Base-by-base conservation (phyloP, 2,113 vertebrate species). In the Cochlearius cochlearius region DNA sequence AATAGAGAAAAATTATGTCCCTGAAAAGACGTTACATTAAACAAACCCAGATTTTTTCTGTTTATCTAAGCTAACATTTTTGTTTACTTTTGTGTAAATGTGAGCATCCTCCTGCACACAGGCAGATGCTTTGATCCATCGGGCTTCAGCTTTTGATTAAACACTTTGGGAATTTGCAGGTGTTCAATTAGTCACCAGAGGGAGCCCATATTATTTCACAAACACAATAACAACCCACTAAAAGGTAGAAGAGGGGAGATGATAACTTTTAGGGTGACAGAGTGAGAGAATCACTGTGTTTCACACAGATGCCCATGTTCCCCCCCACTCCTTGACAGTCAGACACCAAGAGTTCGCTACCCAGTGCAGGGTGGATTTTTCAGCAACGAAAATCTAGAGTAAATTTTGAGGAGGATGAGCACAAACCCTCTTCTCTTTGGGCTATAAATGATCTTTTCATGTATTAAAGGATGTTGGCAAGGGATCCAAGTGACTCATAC, bases 181-280 rank as follows among this genome's bases (percentile, higher is more conserved):
- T 97, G 91, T 96, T 89, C 97, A 97, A 97, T 98, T 97, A 98
- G 97, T 98, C 98, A 98, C 96, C 97, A 98, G 98, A 98, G 96
- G 97, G 97, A 98, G 97, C 96, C 97, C 91, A 96, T 98, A 98
- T 98, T 97, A 98, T 98, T 97, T 84, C 74, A 96, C 78, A 97
- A 95, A 95, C 86, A 83, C 76, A 82, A 30, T 43, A 73, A 92
- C 14, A 73, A 60, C 67, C 56, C 49, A 67, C 36, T 77, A 49
- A 89, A 75, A 88, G 91, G 52, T n/a, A 82, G 86, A 92, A 92
- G 90, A 89, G 67, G 55, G 58, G 34, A 63, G 73, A 82, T 79
- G 73, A 82, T 79, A 79, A 80, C 58, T 81, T 82, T 76, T 1
- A 79, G 62, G 74, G 75, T 36, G 50, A 47, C 18, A 56, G 59